A percentile compares a stretch with the other conserved stretches of the same genome.
Evolutionary conservation across 2,797 vertebrate species (phyloP).

Genomic region (Hoplostethus mediterraneus): DNA sequence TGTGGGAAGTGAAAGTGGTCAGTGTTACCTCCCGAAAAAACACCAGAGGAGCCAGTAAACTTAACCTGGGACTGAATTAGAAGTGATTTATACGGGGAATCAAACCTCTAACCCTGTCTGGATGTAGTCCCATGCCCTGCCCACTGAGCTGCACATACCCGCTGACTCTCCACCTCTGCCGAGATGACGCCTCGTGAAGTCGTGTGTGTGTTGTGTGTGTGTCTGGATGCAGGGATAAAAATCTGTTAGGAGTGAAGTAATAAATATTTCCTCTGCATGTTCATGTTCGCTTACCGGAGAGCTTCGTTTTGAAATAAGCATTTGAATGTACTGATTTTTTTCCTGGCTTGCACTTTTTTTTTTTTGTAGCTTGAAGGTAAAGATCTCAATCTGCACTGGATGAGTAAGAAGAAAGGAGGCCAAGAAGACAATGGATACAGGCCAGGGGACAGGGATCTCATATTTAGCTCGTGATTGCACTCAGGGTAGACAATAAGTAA

Average conservation of each 20-base stretch:
- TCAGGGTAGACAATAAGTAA: slow-evolving; percentile 95
- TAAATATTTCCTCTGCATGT: not conserved
- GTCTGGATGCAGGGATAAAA: not conserved
- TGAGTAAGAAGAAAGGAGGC: slow-evolving; percentile 63
- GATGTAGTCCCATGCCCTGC: not conserved
- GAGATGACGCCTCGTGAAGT: no score
- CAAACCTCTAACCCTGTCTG: slow-evolving; percentile 22
- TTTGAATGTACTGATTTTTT: slow-evolving; percentile 48
- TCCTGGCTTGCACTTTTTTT: slow-evolving; percentile 31
- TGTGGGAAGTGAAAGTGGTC: slow-evolving; percentile 49
- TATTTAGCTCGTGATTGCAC: slow-evolving; percentile 93
- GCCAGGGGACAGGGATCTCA: slow-evolving; percentile 88
- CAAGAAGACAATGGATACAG: slow-evolving; percentile 81
- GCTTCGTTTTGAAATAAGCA: slow-evolving; percentile 28
- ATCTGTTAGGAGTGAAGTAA: not conserved
- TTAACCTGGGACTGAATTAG: slow-evolving; percentile 10
- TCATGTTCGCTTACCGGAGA: slow-evolving; percentile 22
- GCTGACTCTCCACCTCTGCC: not conserved
- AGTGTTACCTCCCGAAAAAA: slow-evolving; percentile 33
- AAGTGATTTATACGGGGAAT: slow-evolving; percentile 19
- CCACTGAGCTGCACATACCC: no score
- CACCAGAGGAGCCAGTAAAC: slow-evolving; percentile 28
- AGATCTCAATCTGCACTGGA: slow-evolving; percentile 62
- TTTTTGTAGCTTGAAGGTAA: slow-evolving; percentile 55
- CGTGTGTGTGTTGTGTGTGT: not conserved